Base-by-base conservation (phyloP, 2,888 invertebrate species). In the Cephus runcator region DNA sequence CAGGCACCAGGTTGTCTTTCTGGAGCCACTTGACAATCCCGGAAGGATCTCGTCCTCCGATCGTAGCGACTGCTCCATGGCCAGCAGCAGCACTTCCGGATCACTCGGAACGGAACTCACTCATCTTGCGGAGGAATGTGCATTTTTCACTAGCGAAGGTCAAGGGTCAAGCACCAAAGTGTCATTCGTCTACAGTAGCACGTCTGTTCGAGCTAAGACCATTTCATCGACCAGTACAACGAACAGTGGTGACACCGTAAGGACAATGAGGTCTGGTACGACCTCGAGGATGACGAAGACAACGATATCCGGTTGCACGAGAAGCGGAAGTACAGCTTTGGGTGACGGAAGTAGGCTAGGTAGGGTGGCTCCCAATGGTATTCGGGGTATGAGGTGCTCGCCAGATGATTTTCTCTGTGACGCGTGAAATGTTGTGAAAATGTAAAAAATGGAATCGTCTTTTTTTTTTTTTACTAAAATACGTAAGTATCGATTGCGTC, bases 371-470 rank as follows among this genome's bases (percentile, higher is more conserved):
- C 76, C 77, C 73, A 23, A 75, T 71, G 69, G 79, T 69, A 76
- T 81, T 12, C 79, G 81, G 9, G 87, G 86, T 1, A 82, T 87
- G 80, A 83, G 83, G 69, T 84, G 86, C 15, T 83, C 86, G n/a
- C 87, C 87, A 3, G 86, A 87, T 36, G 86, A 87, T 73, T 87
- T 87, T 69, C 78, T 83, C 73, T 81, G 81, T 34, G 85, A 87
- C 75, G 85, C 84, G 73, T 87, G 86, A 87, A n/a, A 12, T 15
- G 31, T 4, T 56, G 23, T 56, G 56, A 23, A 23, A 9, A 56
- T 56, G 56, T 56, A 9, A 23, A 56, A 56, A 23, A 56, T 56
- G 56, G 9, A 56, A 56, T 56, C 9, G 23, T 23, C 56, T 23
- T 56, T 23, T 23, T 33, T 40, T 56, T 56, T 40, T 56, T 56